A percentile compares a stretch with the other conserved stretches of the same genome.
Conservation (phyloP, 1,140 invertebrate genomes). For the Sarcophaga bullata region DNA sequence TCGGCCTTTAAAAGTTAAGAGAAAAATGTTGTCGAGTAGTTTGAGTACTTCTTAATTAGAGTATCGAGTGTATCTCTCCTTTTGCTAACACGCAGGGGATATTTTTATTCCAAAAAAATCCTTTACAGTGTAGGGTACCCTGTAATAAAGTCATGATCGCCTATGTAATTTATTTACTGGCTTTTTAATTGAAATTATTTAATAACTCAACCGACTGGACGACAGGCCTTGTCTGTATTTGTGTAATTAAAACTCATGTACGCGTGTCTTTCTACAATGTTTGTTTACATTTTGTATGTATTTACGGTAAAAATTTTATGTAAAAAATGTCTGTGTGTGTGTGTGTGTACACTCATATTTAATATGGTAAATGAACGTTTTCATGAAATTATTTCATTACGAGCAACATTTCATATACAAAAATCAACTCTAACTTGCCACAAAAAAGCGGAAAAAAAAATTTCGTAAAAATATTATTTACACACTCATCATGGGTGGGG, state of each 20-base stretch:
- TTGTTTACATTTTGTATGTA: not conserved
- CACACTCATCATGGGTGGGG: not conserved
- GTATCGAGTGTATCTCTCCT: too few relatives aligned
- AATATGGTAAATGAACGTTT: not conserved
- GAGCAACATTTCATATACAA: not conserved
- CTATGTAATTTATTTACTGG: not conserved
- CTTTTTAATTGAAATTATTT: conserved; percentile 1
- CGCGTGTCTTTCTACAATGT: not conserved
- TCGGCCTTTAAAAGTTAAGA: too few relatives aligned
- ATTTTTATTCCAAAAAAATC: too few relatives aligned
- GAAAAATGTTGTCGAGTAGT: too few relatives aligned
- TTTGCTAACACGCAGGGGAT: too few relatives aligned
- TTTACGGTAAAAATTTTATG: too few relatives aligned
- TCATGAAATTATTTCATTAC: not conserved
- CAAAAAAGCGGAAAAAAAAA: not conserved
- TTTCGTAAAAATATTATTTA: not conserved
- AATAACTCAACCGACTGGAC: not conserved
- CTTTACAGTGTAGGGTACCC: too few relatives aligned
- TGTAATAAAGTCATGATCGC: too few relatives aligned
- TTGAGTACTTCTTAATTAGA: too few relatives aligned
- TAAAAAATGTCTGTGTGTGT: not conserved
- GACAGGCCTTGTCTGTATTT: not conserved
- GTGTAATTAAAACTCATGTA: conserved; percentile 35
- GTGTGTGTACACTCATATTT: not conserved
- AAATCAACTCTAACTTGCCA: conserved; percentile 1